Evolutionary conservation across 2,888 invertebrate genomes (phyloP), one percentile per base, ranked within the genome.

Genomic region (Acleris emargana): DNA sequence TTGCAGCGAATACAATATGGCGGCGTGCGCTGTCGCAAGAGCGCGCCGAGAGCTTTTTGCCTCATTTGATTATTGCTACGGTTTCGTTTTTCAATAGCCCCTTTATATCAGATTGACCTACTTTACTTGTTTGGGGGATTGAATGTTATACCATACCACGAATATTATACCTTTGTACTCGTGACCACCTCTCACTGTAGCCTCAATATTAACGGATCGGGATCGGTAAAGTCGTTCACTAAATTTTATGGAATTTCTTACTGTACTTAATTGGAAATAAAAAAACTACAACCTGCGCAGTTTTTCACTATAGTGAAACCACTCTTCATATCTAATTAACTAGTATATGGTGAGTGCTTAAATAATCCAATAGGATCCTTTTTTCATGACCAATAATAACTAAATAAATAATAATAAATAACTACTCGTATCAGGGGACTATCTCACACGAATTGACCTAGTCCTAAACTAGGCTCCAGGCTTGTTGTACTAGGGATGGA

Each of bases 71-170:
- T 86, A 88, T 85, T 90, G 86, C 85, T 86, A 87, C 83, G 86
- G 85, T 88, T 90, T 90, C 87, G 81, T 84, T 89, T 90, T 89
- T 91, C 89, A 90, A 91, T 90, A 87, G 88, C 84, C 82, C 78
- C 81, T 80, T 87, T 86, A 84, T 88, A 90, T 89, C 89, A 80
- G 88, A 90, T 89, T 84, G 89, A 75, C 89, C 89, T 79, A 88
- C 87, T 86, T 90, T 73, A 82, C 80, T 84, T 85, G 61, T 82
- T 83, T 80, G 82, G 83, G 81, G 89, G 88, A 89, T 87, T 88
- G 81, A 86, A 84, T 88, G 86, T 84, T 78, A 78, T 79, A 73
- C 79, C 75, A 78, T 79, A 73, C 79, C 75, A 80, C 75, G 74
- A 76, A 78, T 79, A 80, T 80, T 54, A 28, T 51, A 32, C n/a